These are phyloP conservation scores for Orthosia gothica DNA, from an alignment of 2,888 invertebrate genomes.

Conservation along the genomic window DNA sequence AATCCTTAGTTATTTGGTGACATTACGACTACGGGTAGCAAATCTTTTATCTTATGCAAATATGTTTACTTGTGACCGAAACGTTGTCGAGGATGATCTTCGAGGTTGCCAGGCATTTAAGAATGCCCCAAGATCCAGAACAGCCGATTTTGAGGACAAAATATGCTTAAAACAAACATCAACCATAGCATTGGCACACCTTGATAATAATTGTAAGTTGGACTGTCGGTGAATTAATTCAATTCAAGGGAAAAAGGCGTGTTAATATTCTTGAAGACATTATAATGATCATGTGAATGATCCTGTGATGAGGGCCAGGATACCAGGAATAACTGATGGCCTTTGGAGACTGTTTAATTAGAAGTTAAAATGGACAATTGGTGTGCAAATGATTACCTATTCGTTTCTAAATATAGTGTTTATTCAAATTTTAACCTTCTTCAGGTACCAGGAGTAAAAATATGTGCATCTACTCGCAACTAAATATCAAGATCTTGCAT, in stretches of 20 bases:
- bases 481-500: constrained; percentile 3
- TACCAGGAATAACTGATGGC: background rate
- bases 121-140: too few species aligned
- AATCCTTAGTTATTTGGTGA: background rate
- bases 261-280: background rate
- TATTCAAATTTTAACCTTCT: constrained; percentile 42
- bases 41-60: background rate
- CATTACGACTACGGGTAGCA: background rate
- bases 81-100: background rate
- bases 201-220: background rate
- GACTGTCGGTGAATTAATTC: background rate
- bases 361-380: background rate
- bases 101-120: too few species aligned
- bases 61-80: too few species aligned
- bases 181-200: background rate
- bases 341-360: background rate
- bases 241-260: too few species aligned
- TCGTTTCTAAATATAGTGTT: constrained; percentile 19
- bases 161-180: background rate
- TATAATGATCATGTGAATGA: background rate
- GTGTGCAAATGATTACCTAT: background rate
- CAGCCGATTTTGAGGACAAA: too few species aligned
- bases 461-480: background rate
- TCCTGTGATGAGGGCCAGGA: background rate
- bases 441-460: background rate